A percentile compares a stretch with the other conserved stretches of the same genome.
These are phyloP conservation scores for Eurystomus glaucurus DNA, from an alignment of 2,797 vertebrate genomes.

Conservation along the genomic window DNA sequence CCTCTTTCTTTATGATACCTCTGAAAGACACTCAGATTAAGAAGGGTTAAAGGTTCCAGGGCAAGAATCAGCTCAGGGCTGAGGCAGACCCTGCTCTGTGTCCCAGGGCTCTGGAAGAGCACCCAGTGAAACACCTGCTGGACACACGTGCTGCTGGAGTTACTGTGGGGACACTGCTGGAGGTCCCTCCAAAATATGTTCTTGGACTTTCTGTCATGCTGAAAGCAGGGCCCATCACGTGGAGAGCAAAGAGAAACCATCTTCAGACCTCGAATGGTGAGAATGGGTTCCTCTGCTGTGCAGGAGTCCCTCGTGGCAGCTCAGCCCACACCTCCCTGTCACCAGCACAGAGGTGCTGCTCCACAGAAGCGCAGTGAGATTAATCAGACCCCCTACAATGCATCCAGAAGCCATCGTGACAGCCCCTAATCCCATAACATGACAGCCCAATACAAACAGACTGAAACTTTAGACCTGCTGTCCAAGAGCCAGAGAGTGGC, in stretches of 20 bases:
- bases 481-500: conserved; percentile 82
- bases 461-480: conserved; percentile 86
- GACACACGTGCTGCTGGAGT: neutral
- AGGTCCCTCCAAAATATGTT: neutral
- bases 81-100: neutral
- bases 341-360: conserved; percentile 49
- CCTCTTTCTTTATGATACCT: neutral
- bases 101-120: neutral
- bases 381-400: conserved; percentile 85
- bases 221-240: neutral
- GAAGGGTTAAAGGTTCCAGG: neutral
- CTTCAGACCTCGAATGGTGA: neutral
- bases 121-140: neutral
- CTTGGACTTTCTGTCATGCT: neutral
- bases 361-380: conserved; percentile 72
- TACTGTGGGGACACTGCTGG: neutral
- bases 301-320: neutral
- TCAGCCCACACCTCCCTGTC: conserved; percentile 20
- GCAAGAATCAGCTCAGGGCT: neutral
- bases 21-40: neutral
- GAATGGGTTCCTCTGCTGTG: neutral
- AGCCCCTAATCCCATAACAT: conserved; percentile 86
- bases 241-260: accelerated
- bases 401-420: conserved; percentile 80
- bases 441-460: conserved; percentile 86